Base-by-base conservation (phyloP, 1,140 invertebrate genomes). In the Maconellicoccus hirsutus region DNA sequence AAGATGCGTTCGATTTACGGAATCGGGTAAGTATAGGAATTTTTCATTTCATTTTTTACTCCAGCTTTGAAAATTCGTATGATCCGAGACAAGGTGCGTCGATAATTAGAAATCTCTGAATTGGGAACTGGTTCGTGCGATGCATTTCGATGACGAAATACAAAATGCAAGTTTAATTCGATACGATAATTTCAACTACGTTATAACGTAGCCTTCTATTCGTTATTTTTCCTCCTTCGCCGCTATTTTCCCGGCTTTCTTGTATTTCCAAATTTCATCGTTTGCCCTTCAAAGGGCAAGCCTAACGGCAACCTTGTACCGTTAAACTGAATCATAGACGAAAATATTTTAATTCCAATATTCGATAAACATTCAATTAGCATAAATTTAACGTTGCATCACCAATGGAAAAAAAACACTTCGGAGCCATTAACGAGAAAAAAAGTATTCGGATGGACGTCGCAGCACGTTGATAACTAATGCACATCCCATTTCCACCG, bases 71-170 rank as follows among this genome's bases (percentile, higher is more conserved):
- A n/a, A n/a, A n/a, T n/a, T n/a, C n/a, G n/a, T n/a, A n/a, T n/a
- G n/a, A n/a, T n/a, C n/a, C n/a, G n/a, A n/a, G n/a, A n/a, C n/a
- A n/a, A n/a, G n/a, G n/a, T n/a, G n/a, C n/a, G n/a, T n/a, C n/a
- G n/a, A n/a, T n/a, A n/a, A n/a, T n/a, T n/a, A n/a, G n/a, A n/a
- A n/a, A n/a, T n/a, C n/a, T n/a, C n/a, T n/a, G n/a, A n/a, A n/a
- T 33, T 33, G 3, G 12, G 42, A 52, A 52, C 42, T 52, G 42
- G 42, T 14, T 52, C 42, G 42, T 52, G n/a, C 2, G 42, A 19
- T 52, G 42, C 42, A 52, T 52, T 52, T 52, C 42, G 42, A 52
- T 52, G 42, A 52, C n/a, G 42, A 52, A 52, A 52, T 52, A 33
- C 12, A 33, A 8, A 52, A 16, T 19, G n/a, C 42, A 14, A 16